Evolutionary conservation across 2,113 vertebrate species (phyloP).

Genomic region (Indri indri): DNA sequence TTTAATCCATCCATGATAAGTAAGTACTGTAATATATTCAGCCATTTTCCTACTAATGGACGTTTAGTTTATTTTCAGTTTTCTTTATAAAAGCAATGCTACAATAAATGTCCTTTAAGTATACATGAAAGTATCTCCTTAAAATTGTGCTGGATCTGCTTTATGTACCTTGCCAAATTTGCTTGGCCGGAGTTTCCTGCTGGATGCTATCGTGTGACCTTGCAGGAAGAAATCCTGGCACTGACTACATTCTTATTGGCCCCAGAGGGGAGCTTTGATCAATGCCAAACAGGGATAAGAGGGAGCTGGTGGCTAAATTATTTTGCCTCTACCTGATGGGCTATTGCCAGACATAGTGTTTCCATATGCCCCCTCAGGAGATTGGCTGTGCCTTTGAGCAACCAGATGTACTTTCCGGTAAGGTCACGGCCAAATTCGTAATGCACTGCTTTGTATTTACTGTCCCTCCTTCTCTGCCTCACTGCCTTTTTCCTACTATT

Average conservation of each 20-base stretch:
- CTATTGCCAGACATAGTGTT: background rate
- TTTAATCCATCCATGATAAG: background rate
- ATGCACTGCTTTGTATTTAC: background rate
- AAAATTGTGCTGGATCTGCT: background rate
- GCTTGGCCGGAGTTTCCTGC: background rate
- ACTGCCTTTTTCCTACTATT: background rate
- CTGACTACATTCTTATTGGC: background rate
- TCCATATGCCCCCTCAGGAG: background rate
- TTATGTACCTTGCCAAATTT: background rate
- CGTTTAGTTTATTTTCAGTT: background rate
- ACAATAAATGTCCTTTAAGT: background rate
- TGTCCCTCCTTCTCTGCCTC: background rate
- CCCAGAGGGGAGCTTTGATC: background rate
- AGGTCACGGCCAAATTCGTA: background rate
- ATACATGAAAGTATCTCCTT: background rate
- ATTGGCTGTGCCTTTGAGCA: background rate
- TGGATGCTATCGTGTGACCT: background rate
- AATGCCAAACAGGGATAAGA: background rate
- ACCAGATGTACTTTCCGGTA: background rate
- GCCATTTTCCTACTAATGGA: background rate
- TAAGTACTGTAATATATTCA: background rate
- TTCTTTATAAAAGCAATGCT: background rate
- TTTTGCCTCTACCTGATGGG: background rate
- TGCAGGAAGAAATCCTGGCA: background rate
- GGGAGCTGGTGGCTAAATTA: background rate